Base-by-base conservation (phyloP, 35 echinoderm and acorn worm genomes). In the Diadema setosum region DNA sequence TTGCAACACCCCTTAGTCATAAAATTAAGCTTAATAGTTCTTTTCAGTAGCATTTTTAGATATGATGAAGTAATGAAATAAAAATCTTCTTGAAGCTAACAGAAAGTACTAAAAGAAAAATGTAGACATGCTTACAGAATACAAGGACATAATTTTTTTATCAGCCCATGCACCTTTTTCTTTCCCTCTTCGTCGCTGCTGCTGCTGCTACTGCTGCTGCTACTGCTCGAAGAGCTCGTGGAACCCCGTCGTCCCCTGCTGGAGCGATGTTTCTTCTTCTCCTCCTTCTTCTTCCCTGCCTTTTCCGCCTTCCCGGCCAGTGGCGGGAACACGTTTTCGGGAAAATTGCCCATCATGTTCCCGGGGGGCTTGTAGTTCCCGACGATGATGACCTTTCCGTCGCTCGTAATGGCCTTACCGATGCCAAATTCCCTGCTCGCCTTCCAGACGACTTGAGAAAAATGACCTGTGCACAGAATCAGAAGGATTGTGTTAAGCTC, bases 371-470 rank as follows among this genome's bases (percentile, higher is more conserved):
- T 87, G 31, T 96, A 96, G 63, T 92, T 91, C 9, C 76, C 94
- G 0, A 96, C 94, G 15, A 96, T 50, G 81, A 92, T 84, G 2
- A 96, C 90, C 48, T 92, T 88, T 39, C 85, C 85, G 43, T 92
- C 90, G 36, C 70, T 89, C 5, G 90, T 73, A 16, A 88, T 81
- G 34, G 90, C 94, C 70, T 96, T 96, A 1, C 94, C 94, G 55
- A 96, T 92, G 26, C 94, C 94, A 84, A 96, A 88, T 29, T 96
- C 94, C 58, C 80, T 92, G 11, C 85, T 89, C n/a, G 48, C 81
- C 82, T 92, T 96, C 94, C 94, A 96, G 5, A 96, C 94, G 2
- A 96, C 82, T 58, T 96, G 94, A 24, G 90, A 80, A 39, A 96
- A 96, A 81, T 96, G 94, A 48, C 94, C 94, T 96, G 76, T 0